Conservation (phyloP, 2,113 vertebrate genomes). For the Pedionomus torquatus region DNA sequence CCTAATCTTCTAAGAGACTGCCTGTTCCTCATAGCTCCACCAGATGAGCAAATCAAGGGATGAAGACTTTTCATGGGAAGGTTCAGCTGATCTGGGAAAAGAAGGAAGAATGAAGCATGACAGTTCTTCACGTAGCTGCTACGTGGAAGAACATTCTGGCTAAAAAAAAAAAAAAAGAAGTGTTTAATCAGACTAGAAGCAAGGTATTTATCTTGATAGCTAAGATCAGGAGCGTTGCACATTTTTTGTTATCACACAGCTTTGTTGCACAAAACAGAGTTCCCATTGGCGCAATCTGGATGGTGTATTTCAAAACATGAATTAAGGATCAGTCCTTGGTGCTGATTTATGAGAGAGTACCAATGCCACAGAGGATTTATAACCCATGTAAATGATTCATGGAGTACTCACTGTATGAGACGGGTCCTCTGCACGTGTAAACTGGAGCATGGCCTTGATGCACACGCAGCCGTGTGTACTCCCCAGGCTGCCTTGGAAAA, state of each 20-base stretch:
- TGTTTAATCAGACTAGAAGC: not conserved
- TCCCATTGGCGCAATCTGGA: not conserved
- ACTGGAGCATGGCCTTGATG: not conserved
- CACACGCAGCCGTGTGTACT: fast-evolving
- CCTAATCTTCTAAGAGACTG: not conserved
- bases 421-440: fast-evolving
- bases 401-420: not conserved
- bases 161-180: not conserved
- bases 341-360: not conserved
- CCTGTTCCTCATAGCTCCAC: not conserved
- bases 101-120: not conserved
- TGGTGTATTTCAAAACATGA: not conserved
- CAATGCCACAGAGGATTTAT: not conserved
- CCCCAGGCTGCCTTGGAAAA: not conserved
- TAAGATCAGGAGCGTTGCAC: not conserved
- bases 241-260: not conserved
- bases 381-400: not conserved
- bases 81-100: not conserved
- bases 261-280: not conserved
- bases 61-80: not conserved
- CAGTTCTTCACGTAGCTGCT: not conserved
- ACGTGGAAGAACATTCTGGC: not conserved
- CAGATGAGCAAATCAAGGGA: not conserved
- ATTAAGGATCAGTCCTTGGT: not conserved
- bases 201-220: not conserved